A percentile compares a stretch with the other conserved stretches of the same genome.
Conservation (phyloP, 2,797 vertebrate genomes). For the Euthynnus affinis region DNA sequence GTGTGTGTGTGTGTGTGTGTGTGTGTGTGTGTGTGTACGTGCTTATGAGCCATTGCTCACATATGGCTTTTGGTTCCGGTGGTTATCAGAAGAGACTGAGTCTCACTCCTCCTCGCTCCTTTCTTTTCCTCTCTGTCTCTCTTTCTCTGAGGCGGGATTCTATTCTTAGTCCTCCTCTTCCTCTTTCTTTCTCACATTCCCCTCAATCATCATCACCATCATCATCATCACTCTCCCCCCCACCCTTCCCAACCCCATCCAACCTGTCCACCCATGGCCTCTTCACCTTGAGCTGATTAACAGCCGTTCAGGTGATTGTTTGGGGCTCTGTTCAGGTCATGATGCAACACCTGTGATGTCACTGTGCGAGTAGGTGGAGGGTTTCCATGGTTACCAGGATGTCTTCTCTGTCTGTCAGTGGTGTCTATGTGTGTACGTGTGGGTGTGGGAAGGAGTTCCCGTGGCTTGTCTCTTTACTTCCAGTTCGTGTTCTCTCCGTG, state of each 20-base stretch:
- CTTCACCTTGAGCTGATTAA: conserved; percentile 45
- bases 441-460: conserved; percentile 65
- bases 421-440: conserved; percentile 24
- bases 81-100: conserved; percentile 31
- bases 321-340: conserved; percentile 57
- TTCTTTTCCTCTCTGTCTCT: conserved; percentile 44
- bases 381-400: conserved; percentile 84
- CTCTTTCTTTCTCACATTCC: conserved; percentile 47
- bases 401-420: conserved; percentile 44
- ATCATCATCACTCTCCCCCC: conserved; percentile 14
- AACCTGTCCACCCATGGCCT: conserved; percentile 50
- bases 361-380: conserved; percentile 58
- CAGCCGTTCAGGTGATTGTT: conserved; percentile 43
- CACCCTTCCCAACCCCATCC: too few species aligned
- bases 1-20: background rate
- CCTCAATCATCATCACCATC: conserved; percentile 18
- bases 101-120: conserved; percentile 47
- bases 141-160: conserved; percentile 43
- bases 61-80: conserved; percentile 65
- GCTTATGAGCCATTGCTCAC: conserved; percentile 49
- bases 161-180: conserved; percentile 69
- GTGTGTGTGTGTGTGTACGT: background rate
- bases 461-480: conserved; percentile 33
- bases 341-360: conserved; percentile 77
- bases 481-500: conserved; percentile 24